phyloP scores from a whole-genome alignment of 2,113 vertebrate genomes.

The Osmerus eperlanus region DNA sequence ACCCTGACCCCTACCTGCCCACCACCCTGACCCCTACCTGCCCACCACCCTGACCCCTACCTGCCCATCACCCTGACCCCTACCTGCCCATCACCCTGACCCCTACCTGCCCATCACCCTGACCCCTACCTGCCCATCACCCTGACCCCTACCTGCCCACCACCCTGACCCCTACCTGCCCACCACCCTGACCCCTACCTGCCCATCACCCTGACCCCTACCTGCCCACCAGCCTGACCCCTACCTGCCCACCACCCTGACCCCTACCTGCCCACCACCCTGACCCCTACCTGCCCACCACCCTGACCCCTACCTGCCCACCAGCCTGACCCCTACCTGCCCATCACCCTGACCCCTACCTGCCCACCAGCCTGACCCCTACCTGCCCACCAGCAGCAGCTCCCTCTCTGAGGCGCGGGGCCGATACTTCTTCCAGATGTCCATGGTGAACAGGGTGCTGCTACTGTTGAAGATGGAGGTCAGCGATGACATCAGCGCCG shows the following conservation, averaged over 20 bases:
- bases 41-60: not conserved
- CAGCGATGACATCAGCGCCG: conserved; percentile 85
- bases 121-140: not conserved
- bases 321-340: not conserved
- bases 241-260: not conserved
- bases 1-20: conserved; percentile 72
- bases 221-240: not conserved
- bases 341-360: not conserved
- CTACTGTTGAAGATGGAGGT: conserved; percentile 91
- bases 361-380: too few relatives aligned
- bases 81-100: not conserved
- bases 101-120: conserved; percentile 79
- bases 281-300: not conserved
- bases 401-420: conserved; percentile 75
- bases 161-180: conserved; percentile 72
- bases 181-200: too few relatives aligned
- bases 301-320: too few relatives aligned
- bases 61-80: not conserved
- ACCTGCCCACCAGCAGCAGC: conserved; percentile 87
- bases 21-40: conserved; percentile 55
- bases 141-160: too few relatives aligned
- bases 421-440: conserved; percentile 86
- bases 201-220: too few relatives aligned
- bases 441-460: conserved; percentile 89
- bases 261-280: not conserved